Evolutionary conservation across 2,113 vertebrate species (phyloP).

Genomic region (Xenopus borealis): DNA sequence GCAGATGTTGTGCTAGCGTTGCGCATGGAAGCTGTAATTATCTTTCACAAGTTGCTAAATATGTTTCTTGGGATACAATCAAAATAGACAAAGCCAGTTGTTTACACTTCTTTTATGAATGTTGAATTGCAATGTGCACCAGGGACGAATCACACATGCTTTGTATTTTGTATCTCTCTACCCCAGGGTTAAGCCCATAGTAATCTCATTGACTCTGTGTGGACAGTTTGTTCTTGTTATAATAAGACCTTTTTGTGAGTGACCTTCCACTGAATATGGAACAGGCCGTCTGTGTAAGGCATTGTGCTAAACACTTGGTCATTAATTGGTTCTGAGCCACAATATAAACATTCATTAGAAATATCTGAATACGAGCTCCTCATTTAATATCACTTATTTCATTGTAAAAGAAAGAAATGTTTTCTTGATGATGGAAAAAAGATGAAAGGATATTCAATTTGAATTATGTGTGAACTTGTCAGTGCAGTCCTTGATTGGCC

Average conservation of each 20-base stretch:
- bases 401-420: conserved; percentile 7
- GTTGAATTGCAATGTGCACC: conserved; percentile 34
- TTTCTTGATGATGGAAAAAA: background rate
- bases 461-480: background rate
- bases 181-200: conserved; percentile 28
- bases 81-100: conserved; percentile 27
- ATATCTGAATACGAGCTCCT: conserved; percentile 29
- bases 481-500: too few species aligned
- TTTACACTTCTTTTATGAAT: conserved; percentile 30
- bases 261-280: conserved; percentile 35
- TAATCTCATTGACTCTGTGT: conserved; percentile 12
- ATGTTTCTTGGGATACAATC: conserved; percentile 24
- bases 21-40: background rate
- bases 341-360: conserved; percentile 31
- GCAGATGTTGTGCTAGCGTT: too few species aligned
- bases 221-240: conserved; percentile 40
- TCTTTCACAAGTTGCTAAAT: conserved; percentile 25
- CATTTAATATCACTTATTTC: conserved; percentile 17
- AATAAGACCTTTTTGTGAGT: conserved; percentile 35
- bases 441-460: background rate
- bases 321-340: conserved; percentile 41
- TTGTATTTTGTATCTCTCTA: conserved; percentile 33
- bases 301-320: conserved; percentile 39
- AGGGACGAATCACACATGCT: conserved; percentile 29
- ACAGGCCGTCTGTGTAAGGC: conserved; percentile 34